Conservation (phyloP, 2,113 vertebrate genomes). For the Delphinus delphis region DNA sequence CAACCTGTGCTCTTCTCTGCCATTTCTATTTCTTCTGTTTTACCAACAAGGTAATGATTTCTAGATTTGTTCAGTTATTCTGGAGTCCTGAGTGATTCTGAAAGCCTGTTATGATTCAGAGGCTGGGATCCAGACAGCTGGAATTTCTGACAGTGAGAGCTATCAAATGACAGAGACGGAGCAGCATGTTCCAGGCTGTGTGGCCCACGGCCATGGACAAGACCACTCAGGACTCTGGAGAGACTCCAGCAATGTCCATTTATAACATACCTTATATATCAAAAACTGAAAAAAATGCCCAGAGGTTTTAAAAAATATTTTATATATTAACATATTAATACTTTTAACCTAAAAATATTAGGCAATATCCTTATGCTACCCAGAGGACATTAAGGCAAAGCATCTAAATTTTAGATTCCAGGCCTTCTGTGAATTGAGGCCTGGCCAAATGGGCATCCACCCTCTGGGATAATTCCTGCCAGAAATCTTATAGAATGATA, state of each 20-base stretch:
- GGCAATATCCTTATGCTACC: neutral
- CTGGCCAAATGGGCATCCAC: neutral
- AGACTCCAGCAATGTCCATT: neutral
- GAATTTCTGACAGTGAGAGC: neutral
- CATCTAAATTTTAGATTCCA: neutral
- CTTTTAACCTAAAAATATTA: neutral
- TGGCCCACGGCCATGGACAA: rapidly evolving
- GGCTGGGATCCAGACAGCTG: neutral
- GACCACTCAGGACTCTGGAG: neutral
- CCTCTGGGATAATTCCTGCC: neutral
- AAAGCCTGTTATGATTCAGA: neutral
- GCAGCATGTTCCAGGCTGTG: rapidly evolving
- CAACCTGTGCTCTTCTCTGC: neutral
- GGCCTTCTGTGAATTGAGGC: neutral
- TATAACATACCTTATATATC: neutral
- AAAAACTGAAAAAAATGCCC: neutral
- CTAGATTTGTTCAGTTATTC: neutral
- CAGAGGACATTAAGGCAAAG: neutral
- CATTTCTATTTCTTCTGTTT: neutral
- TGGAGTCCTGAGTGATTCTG: neutral
- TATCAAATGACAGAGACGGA: neutral
- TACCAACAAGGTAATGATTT: neutral
- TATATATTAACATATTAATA: neutral
- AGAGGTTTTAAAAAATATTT: neutral
- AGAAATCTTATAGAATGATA: neutral